Conservation (phyloP, 2,797 vertebrate genomes). For the Aeoliscus strigatus region DNA sequence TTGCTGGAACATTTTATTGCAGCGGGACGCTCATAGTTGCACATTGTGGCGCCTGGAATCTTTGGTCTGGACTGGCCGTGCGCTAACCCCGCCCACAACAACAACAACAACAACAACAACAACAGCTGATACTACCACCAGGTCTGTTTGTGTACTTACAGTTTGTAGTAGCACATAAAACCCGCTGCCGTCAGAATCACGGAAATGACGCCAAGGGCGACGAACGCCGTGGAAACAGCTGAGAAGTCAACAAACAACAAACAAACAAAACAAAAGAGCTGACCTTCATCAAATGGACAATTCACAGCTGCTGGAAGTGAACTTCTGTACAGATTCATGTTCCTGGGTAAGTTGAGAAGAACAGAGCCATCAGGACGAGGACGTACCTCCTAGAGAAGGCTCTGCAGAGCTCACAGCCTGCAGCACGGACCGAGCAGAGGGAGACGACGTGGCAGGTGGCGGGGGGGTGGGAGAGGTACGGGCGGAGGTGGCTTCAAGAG, state of each 20-base stretch:
- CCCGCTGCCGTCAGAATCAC: conserved; percentile 39
- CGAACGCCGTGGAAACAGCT: conserved; percentile 38
- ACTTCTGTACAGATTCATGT: no score
- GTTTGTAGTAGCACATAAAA: conserved; percentile 48
- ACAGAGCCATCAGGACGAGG: background rate
- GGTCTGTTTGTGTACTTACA: conserved; percentile 42
- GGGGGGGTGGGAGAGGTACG: conserved; percentile 9
- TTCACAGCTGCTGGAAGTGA: no score
- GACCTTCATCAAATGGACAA: no score
- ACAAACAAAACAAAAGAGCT: background rate
- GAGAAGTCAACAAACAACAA: conserved; percentile 12
- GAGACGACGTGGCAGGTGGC: background rate
- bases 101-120: no score
- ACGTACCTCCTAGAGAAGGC: conserved; percentile 37
- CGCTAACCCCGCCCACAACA: no score
- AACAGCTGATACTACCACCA: no score
- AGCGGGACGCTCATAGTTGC: no score
- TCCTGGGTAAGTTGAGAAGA: no score
- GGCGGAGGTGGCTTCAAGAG: conserved; percentile 6
- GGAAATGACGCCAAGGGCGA: conserved; percentile 29
- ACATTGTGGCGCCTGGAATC: no score
- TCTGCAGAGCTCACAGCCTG: background rate
- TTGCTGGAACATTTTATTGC: no score
- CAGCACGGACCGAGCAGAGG: conserved; percentile 4
- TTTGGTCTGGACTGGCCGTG: no score